Percentiles rank a stretch among this genome's conserved stretches.
Evolutionary conservation across 2,113 vertebrate species (phyloP).

Genomic region (Pomatostomus ruficeps): DNA sequence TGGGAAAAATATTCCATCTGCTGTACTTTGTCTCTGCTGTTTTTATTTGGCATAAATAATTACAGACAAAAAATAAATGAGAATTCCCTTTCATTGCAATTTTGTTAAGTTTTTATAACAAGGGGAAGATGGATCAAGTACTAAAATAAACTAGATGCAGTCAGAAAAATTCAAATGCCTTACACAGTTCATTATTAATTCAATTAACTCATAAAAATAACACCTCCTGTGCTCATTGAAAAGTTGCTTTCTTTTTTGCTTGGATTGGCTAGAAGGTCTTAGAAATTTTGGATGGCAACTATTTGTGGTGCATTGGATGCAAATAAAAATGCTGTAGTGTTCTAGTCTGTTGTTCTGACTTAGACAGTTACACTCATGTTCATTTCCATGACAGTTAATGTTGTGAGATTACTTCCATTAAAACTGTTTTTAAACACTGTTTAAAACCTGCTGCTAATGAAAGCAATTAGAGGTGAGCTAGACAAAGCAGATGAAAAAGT

Average conservation of each 20-base stretch:
- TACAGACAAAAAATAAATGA: background rate
- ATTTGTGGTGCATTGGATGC: background rate
- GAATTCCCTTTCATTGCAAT: background rate
- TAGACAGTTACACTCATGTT: background rate
- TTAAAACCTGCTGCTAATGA: background rate
- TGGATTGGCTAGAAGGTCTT: background rate
- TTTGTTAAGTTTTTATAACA: background rate
- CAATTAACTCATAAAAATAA: background rate
- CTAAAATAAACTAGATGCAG: background rate
- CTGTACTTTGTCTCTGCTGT: background rate
- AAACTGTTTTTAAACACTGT: background rate
- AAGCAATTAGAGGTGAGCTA: background rate
- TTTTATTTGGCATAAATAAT: constrained; percentile 35
- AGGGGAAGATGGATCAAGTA: background rate
- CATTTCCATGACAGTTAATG: background rate
- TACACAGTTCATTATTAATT: background rate
- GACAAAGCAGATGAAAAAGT: background rate
- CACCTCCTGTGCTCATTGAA: background rate
- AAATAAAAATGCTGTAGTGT: background rate
- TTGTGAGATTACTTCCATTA: background rate
- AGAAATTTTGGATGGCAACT: background rate
- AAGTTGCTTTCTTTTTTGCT: background rate
- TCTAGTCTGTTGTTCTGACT: background rate
- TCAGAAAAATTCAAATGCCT: background rate
- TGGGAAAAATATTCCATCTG: background rate